These are phyloP conservation scores for Morbakka virulenta DNA, from an alignment of 30 jellyfish, hydroid and myxozoan genomes.

Conservation along the genomic window DNA sequence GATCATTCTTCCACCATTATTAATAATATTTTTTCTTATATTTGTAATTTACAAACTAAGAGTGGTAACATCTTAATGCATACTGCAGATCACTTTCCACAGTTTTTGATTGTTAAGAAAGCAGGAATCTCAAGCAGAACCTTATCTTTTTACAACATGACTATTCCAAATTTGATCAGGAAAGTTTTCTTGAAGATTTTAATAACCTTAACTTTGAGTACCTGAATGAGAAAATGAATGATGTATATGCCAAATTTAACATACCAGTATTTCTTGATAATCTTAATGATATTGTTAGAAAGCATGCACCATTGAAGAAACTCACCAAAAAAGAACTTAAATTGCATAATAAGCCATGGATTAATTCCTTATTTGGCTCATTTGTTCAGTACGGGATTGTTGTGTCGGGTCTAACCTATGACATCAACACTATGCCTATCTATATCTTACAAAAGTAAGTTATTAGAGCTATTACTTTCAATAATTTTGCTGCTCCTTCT, in stretches of 20 bases:
- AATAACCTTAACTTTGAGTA: constrained; percentile 11
- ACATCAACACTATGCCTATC: too few species aligned
- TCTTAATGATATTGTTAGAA: constrained; percentile 18
- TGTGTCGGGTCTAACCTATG: too few species aligned
- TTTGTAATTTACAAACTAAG: constrained; percentile 26
- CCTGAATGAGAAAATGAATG: constrained; percentile 7
- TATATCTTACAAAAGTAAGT: too few species aligned
- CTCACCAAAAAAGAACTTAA: constrained; percentile 24
- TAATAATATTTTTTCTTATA: constrained; percentile 47
- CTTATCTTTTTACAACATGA: constrained; percentile 26
- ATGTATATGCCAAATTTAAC: constrained; percentile 31
- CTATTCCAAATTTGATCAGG: constrained; percentile 15
- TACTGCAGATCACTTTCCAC: constrained; percentile 39
- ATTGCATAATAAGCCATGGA: too few species aligned
- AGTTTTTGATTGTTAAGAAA: constrained; percentile 11
- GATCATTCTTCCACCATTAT: constrained; percentile 48
- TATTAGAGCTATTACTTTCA: too few species aligned
- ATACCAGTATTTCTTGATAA: constrained; percentile 8
- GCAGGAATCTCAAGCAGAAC: constrained; percentile 16
- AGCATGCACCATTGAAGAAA: constrained; percentile 34
- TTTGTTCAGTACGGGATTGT: too few species aligned
- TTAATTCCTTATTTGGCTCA: too few species aligned
- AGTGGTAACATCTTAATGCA: constrained; percentile 45
- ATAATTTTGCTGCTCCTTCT: too few species aligned
- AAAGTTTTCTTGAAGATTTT: background rate